These are phyloP conservation scores for Sus scrofa DNA, from an alignment of 2,113 vertebrate species.

Conservation along the genomic window DNA sequence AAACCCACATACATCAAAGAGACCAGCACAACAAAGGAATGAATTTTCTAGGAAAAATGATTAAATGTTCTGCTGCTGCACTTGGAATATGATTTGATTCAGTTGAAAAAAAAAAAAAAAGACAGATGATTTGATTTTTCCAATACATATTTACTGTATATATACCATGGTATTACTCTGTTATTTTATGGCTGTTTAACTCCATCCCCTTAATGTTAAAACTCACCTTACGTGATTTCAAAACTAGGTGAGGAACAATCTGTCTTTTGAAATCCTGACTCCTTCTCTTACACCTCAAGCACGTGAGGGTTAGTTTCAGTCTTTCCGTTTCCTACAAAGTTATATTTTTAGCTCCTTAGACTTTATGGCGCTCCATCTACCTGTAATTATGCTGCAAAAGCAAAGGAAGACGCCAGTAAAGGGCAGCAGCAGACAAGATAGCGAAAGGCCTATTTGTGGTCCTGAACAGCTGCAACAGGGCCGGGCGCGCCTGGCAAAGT, in stretches of 20 bases:
- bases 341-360: constrained; percentile 71
- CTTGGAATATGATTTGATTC: constrained; percentile 9
- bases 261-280: constrained; percentile 16
- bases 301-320: not conserved
- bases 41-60: constrained; percentile 15
- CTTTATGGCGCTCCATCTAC: constrained; percentile 66
- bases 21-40: not conserved
- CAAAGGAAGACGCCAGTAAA: constrained; percentile 42
- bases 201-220: constrained; percentile 17
- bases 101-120: not conserved
- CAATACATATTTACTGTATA: not conserved
- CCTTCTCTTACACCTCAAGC: constrained; percentile 23
- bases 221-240: constrained; percentile 30
- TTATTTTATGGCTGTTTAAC: not conserved
- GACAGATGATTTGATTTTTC: not conserved
- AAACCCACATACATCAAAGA: not conserved
- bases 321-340: constrained; percentile 37
- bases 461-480: constrained; percentile 56
- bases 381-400: constrained; percentile 76
- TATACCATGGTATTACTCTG: not conserved
- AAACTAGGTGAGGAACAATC: constrained; percentile 30
- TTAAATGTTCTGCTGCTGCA: constrained; percentile 7
- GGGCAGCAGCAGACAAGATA: constrained; percentile 71
- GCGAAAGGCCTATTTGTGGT: constrained; percentile 69
- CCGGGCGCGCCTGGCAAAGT: constrained; percentile 22